phyloP scores from a whole-genome alignment of 2,113 vertebrate genomes.

The Lagopus muta region DNA sequence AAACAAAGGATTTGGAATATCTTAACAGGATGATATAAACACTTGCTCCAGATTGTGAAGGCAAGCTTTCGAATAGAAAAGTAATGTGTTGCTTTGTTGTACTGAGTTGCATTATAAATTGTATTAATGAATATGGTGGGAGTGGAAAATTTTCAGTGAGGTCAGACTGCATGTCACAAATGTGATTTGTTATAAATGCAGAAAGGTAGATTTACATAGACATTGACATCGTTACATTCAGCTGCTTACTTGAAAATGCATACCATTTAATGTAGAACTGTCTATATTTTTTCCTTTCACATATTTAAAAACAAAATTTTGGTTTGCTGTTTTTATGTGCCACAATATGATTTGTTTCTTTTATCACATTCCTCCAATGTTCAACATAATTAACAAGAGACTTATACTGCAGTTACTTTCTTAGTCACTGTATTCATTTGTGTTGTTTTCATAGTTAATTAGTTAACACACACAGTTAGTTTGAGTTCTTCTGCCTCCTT shows the following conservation, averaged over 20 bases:
- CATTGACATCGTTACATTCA: not conserved
- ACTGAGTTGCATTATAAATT: not conserved
- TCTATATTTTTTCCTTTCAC: not conserved
- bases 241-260: not conserved
- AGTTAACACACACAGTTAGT: not conserved
- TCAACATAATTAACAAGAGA: not conserved
- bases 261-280: not conserved
- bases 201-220: not conserved
- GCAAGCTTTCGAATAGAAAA: not conserved
- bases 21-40: not conserved
- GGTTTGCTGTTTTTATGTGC: not conserved
- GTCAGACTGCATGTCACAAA: not conserved
- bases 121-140: not conserved
- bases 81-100: not conserved
- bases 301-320: not conserved
- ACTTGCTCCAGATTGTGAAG: not conserved
- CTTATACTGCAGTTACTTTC: slow-evolving; percentile 5
- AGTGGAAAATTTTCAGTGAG: not conserved
- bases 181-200: not conserved
- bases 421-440: not conserved
- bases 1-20: not conserved
- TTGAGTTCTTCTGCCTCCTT: not conserved
- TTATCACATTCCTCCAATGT: not conserved
- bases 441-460: not conserved
- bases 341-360: not conserved